Conservation (phyloP, 2,113 vertebrate species). For the Acrocephalus arundinaceus region DNA sequence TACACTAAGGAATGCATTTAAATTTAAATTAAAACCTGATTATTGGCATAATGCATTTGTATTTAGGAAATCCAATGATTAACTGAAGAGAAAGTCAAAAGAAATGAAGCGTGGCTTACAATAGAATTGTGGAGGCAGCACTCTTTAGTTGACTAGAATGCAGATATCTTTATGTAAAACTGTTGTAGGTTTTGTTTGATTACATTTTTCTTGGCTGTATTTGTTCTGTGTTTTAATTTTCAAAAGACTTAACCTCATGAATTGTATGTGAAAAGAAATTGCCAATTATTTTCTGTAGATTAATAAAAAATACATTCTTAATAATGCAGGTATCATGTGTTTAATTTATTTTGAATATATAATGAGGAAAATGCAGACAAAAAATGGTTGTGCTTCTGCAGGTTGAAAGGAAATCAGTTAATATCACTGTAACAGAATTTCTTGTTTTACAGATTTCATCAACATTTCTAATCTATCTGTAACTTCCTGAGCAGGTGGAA, state of each 20-base stretch:
- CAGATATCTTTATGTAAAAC: not conserved
- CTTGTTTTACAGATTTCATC: not conserved
- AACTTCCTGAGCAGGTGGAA: not conserved
- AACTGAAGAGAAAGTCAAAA: not conserved
- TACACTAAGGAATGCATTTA: not conserved
- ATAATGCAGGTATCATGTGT: not conserved
- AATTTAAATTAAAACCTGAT: constrained; percentile 17
- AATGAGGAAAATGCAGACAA: not conserved
- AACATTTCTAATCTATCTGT: not conserved
- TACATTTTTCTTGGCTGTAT: not conserved
- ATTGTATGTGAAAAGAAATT: not conserved
- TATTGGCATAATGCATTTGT: not conserved
- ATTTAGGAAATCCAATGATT: not conserved
- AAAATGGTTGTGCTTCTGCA: not conserved
- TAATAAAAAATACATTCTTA: constrained; percentile 26
- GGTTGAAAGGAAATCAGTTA: not conserved
- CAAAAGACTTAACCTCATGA: not conserved
- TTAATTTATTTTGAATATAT: constrained; percentile 34
- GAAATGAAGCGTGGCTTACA: not conserved
- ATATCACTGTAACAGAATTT: not conserved
- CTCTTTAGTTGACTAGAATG: not conserved
- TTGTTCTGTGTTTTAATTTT: not conserved
- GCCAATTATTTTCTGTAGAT: not conserved
- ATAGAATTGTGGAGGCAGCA: not conserved
- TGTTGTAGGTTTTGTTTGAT: not conserved